Base-by-base conservation (phyloP, 1,140 invertebrate genomes). In the Diploscapter pachys region DNA sequence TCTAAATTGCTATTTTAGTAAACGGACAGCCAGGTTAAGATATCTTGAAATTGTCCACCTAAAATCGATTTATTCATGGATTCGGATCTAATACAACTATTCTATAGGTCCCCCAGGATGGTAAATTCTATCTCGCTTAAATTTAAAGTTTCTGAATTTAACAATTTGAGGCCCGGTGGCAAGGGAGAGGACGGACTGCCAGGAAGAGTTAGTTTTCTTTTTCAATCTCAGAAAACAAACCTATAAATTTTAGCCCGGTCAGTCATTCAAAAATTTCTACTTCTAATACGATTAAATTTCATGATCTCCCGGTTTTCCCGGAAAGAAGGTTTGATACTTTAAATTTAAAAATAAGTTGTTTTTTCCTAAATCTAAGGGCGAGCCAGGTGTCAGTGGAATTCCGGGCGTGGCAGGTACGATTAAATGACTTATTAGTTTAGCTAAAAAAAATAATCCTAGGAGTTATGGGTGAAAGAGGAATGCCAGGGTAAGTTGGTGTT, bases 261-360 rank as follows among this genome's bases (percentile, higher is more conserved):
- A 61, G 11, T 13, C 13, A 66, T 31, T 66, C 64, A 66, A 48
- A 13, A 11, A 66, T 66, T 31, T 31, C 11, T 66, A 48, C 11
- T 48, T 11, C 11, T 48, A 61, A 11, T 66, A 9, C 9, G 11
- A 31, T 31, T 31, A 31, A 31, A 8, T 70, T 70, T 70, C 68
- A 57, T 76, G 78, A 31, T 78, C 78, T 3, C 78, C 78, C n/a
- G 78, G 78, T 57, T 75, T 79, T 48, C 78, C 78, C 48, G 78
- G 78, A 74, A 78, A 79, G 53, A 73, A 69, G 11, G 72, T 59
- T 59, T 13, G 31, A 59, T 51, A 31, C 31, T 31, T 31, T 31
- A 31, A 31, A 31, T 31, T 31, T 31, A 31, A 31, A 31, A 31
- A 31, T 31, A 31, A 31, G 31, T 31, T 31, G 31, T 31, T 31